Evolutionary conservation across 1,140 invertebrate species (phyloP).

Genomic region (Cecropterus lyciades): DNA sequence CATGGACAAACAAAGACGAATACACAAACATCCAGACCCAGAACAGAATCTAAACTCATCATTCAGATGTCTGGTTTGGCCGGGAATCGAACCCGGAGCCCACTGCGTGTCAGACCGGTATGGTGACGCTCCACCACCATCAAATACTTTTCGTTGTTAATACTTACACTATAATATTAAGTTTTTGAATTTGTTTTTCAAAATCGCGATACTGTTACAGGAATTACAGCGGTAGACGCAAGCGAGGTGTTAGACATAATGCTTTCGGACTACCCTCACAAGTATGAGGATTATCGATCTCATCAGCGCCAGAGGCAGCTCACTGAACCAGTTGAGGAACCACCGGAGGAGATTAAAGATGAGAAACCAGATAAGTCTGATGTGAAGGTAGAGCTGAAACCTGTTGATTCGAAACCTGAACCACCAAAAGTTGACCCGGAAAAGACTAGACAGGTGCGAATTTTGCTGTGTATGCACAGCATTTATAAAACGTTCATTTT

Average conservation of each 20-base stretch:
- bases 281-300: slow-evolving; percentile 96
- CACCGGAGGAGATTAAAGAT: slow-evolving; percentile 67
- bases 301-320: slow-evolving; percentile 92
- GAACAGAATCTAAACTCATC: too few relatives aligned
- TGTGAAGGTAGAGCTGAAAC: slow-evolving; percentile 54
- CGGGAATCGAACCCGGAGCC: too few relatives aligned
- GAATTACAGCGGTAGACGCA: slow-evolving; percentile 95
- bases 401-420: slow-evolving; percentile 59
- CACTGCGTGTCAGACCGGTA: too few relatives aligned
- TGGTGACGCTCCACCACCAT: too few relatives aligned
- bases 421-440: slow-evolving; percentile 70
- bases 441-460: slow-evolving; percentile 71
- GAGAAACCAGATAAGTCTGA: slow-evolving; percentile 53
- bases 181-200: too few relatives aligned
- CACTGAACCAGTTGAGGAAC: slow-evolving; percentile 56
- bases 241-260: slow-evolving; percentile 97
- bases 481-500: too few relatives aligned
- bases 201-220: slow-evolving; percentile 68
- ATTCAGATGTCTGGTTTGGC: too few relatives aligned
- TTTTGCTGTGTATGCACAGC: too few relatives aligned
- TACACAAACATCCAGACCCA: too few relatives aligned
- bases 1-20: too few relatives aligned
- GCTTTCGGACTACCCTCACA: slow-evolving; percentile 96
- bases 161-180: too few relatives aligned
- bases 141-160: too few relatives aligned